phyloP scores from a whole-genome alignment of 2,888 invertebrate species.

The Philereme transversata region DNA sequence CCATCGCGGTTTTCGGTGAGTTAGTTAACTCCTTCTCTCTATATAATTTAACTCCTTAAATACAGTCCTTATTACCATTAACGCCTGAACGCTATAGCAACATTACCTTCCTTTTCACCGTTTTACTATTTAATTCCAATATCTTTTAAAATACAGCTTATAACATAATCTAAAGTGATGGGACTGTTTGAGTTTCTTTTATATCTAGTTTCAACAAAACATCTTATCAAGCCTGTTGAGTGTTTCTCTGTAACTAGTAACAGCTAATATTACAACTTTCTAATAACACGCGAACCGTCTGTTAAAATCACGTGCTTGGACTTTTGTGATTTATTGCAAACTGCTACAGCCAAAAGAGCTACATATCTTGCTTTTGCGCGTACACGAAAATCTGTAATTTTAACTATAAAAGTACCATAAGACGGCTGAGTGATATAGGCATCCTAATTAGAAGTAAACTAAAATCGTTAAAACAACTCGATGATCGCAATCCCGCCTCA shows the following conservation, averaged over 20 bases:
- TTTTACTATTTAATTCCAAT: slow-evolving; percentile 41
- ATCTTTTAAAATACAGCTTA: slow-evolving; percentile 41
- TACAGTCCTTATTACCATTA: slow-evolving; percentile 71
- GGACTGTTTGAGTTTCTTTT: slow-evolving; percentile 1
- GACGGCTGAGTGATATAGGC: slow-evolving; percentile 17
- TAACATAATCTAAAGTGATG: slow-evolving; percentile 29
- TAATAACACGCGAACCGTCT: slow-evolving; percentile 64
- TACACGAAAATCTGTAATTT: slow-evolving; percentile 43
- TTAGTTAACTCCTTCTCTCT: slow-evolving; percentile 73
- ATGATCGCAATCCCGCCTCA: slow-evolving; percentile 82
- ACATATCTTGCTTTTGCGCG: slow-evolving; percentile 63
- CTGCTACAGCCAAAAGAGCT: slow-evolving; percentile 59
- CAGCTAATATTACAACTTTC: slow-evolving; percentile 63
- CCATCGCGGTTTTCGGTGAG: slow-evolving; percentile 90
- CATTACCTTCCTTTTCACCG: slow-evolving; percentile 42
- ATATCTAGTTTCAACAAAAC: slow-evolving; percentile 41
- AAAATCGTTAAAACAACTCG: slow-evolving; percentile 53
- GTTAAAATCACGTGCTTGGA: slow-evolving; percentile 69
- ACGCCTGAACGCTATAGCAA: slow-evolving; percentile 56
- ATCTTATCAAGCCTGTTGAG: slow-evolving; percentile 70
- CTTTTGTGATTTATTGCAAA: slow-evolving; percentile 67
- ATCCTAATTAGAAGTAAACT: slow-evolving; percentile 16
- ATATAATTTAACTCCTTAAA: slow-evolving; percentile 66
- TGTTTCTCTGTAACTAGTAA: slow-evolving; percentile 64
- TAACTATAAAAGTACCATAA: slow-evolving; percentile 9